Conservation (phyloP, 2,113 vertebrate genomes). For the Tapirus terrestris region DNA sequence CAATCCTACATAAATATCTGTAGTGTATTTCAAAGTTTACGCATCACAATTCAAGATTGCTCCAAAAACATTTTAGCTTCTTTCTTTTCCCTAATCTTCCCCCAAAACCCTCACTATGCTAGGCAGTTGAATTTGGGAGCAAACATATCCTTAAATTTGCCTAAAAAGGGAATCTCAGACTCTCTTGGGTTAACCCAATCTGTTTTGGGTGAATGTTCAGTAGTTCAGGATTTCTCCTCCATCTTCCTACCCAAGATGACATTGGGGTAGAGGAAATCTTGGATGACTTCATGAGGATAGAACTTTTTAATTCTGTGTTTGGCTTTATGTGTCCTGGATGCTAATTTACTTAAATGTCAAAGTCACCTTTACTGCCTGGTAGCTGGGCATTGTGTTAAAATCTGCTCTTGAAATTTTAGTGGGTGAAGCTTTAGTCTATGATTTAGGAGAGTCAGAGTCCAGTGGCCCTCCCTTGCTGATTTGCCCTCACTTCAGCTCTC, state of each 20-base stretch:
- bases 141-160: background rate
- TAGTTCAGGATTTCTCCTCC: background rate
- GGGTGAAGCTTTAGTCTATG: background rate
- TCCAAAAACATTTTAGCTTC: background rate
- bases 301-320: background rate
- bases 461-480: background rate
- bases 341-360: background rate
- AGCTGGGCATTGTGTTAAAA: background rate
- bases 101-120: background rate
- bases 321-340: background rate
- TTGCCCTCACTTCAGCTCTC: background rate
- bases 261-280: background rate
- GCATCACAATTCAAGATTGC: background rate
- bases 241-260: background rate
- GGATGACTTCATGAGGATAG: background rate
- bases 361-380: background rate
- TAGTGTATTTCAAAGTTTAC: background rate
- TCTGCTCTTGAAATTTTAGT: background rate
- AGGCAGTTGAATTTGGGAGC: background rate
- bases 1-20: background rate
- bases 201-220: background rate
- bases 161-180: background rate
- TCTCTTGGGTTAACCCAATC: background rate
- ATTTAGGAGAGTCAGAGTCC: background rate
- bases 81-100: background rate